Evolutionary conservation across 2,113 vertebrate species (phyloP), one percentile per base, ranked within the genome.

Genomic region (Thamnophis sirtalis): DNA sequence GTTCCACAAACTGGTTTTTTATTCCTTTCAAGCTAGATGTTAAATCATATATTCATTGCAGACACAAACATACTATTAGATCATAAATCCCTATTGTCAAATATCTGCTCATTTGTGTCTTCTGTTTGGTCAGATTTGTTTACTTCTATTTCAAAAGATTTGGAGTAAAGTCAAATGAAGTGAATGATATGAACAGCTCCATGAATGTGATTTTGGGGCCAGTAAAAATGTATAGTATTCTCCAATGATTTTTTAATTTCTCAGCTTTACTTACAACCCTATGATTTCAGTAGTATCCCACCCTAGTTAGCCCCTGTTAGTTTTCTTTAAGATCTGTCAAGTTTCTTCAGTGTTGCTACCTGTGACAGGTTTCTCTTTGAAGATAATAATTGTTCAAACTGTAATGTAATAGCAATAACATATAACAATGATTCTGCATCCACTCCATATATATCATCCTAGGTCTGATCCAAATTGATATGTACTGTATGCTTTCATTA

Each of bases 1-100:
- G 63, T 85, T 90, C 92, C 92, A 92, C 93, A 94, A 93, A 33
- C 90, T 84, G 15, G 21, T 1, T 94, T 24, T 73, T 80, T 73
- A 24, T 0, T 0, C 89, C 21, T 2, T 0, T 51, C 53, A 90
- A 56, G 89, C 15, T 0, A 0, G n/a, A 26, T 11, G 1, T 55
- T 92, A 90, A 88, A 24, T 3, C 53, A 63, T 54, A 4, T 51
- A 4, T 10, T 89, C 6, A 33, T 15, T 60, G 28, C 22, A 84
- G 86, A 8, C 26, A 48, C 38, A 56, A 73, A 33, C 26, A 33
- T 38, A 56, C 19, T n/a, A 56, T 68, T 43, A 80, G 15, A 88
- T 48, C 9, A 50, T 56, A 26, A 22, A 51, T 33, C 33, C 19
- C n/a, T 17, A 17, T 13, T 73, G n/a, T 33, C 63, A 73, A 38